These are phyloP conservation scores for Casuarius casuarius DNA, from an alignment of 2,113 vertebrate genomes.

Conservation along the genomic window DNA sequence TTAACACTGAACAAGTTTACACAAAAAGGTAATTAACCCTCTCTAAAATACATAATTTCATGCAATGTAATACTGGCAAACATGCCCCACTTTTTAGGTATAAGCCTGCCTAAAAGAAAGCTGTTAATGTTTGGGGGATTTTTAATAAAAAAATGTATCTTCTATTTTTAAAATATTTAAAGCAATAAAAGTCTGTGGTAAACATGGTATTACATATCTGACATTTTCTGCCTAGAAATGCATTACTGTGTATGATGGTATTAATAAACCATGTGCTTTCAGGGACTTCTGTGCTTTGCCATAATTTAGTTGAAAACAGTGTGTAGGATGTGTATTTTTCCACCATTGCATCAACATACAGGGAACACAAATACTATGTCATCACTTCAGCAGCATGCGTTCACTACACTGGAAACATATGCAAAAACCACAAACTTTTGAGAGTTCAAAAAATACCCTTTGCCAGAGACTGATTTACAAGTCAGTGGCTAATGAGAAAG, in stretches of 20 bases:
- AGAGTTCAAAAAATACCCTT: conserved; percentile 73
- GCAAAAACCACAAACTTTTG: conserved; percentile 73
- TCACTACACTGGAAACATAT: conserved; percentile 57
- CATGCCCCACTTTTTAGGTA: conserved; percentile 37
- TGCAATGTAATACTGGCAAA: conserved; percentile 11
- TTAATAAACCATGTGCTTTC: conserved; percentile 80
- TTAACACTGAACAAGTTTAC: background rate
- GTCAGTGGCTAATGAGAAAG: conserved; percentile 61
- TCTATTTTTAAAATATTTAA: conserved; percentile 73
- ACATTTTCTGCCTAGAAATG: conserved; percentile 75
- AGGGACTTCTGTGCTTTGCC: conserved; percentile 65
- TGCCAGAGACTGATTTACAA: conserved; percentile 65
- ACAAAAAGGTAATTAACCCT: conserved; percentile 22
- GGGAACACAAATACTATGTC: conserved; percentile 63
- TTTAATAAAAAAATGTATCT: conserved; percentile 59
- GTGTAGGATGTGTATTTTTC: conserved; percentile 53
- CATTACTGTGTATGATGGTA: conserved; percentile 66
- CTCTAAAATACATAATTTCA: conserved; percentile 30
- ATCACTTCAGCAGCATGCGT: conserved; percentile 52
- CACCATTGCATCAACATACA: conserved; percentile 58
- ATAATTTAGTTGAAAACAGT: conserved; percentile 74
- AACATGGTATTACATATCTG: conserved; percentile 72
- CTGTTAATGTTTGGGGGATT: conserved; percentile 58
- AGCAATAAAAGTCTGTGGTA: conserved; percentile 67
- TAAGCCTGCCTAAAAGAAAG: conserved; percentile 49